phyloP scores from a whole-genome alignment of 1,140 invertebrate species.

The Paramacrobiotus metropolitanus region DNA sequence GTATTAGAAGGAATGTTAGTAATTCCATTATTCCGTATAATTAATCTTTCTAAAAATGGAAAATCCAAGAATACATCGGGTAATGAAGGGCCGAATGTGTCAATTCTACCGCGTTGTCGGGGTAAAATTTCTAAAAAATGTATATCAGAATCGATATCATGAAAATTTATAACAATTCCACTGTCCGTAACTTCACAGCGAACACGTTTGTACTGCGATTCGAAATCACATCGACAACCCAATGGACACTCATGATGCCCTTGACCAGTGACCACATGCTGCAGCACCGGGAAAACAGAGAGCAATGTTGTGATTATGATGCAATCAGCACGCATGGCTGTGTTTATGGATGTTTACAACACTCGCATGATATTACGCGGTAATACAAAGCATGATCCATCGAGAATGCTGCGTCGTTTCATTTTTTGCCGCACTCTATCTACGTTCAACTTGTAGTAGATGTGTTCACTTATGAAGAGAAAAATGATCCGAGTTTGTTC shows the following conservation, averaged over 20 bases:
- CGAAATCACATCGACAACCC: neutral
- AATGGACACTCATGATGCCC: neutral
- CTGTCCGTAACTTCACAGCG: neutral
- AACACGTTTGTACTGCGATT: neutral
- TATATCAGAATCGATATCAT: neutral
- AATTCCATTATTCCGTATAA: constrained; percentile 12
- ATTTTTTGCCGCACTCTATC: too few relatives aligned
- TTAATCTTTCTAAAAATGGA: constrained; percentile 11
- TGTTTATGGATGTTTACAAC: too few relatives aligned
- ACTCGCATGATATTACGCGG: too few relatives aligned
- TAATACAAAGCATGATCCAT: too few relatives aligned
- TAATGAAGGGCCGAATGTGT: neutral
- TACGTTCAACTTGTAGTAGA: too few relatives aligned
- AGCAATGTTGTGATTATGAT: too few relatives aligned
- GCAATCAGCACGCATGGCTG: too few relatives aligned
- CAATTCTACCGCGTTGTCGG: neutral
- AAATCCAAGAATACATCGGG: constrained; percentile 9
- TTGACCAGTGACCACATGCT: neutral
- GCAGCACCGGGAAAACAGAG: neutral
- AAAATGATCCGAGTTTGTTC: too few relatives aligned
- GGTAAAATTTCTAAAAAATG: neutral
- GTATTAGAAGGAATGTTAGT: constrained; percentile 10
- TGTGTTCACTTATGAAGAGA: too few relatives aligned
- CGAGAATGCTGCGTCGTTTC: too few relatives aligned
- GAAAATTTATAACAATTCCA: neutral